phyloP scores from a whole-genome alignment of 2,113 vertebrate species.

The Micromys minutus region DNA sequence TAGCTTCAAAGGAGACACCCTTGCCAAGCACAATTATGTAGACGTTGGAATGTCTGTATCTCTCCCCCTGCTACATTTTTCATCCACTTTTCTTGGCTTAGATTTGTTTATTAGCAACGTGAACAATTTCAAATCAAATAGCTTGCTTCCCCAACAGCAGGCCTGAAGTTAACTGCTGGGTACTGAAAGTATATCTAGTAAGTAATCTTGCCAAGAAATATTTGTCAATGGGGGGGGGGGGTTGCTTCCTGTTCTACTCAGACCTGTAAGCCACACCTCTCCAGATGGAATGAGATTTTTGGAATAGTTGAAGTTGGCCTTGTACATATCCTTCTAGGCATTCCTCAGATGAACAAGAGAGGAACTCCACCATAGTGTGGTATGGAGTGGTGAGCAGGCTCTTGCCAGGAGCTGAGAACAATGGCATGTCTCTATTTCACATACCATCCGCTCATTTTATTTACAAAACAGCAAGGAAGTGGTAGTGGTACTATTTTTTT shows the following conservation, averaged over 20 bases:
- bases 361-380: not conserved
- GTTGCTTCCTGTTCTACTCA: slow-evolving; percentile 28
- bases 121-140: slow-evolving; percentile 80
- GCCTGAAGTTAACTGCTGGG: slow-evolving; percentile 47
- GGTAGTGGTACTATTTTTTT: not conserved
- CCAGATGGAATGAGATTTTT: slow-evolving; percentile 72
- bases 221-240: slow-evolving; percentile 41
- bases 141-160: slow-evolving; percentile 59
- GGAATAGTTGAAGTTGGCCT: slow-evolving; percentile 71
- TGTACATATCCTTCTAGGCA: slow-evolving; percentile 49
- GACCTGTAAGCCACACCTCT: not conserved
- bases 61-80: slow-evolving; percentile 61
- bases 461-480: not conserved
- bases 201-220: slow-evolving; percentile 65
- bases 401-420: slow-evolving; percentile 8
- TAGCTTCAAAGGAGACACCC: slow-evolving; percentile 77
- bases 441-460: not conserved
- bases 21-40: slow-evolving; percentile 79
- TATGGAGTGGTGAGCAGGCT: not conserved
- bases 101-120: slow-evolving; percentile 78
- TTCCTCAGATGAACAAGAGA: slow-evolving; percentile 54
- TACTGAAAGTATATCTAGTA: not conserved
- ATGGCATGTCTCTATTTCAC: slow-evolving; percentile 5
- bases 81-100: slow-evolving; percentile 79
- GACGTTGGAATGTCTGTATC: slow-evolving; percentile 74